A percentile compares a stretch with the other conserved stretches of the same genome.
phyloP scores from a whole-genome alignment of 1,140 invertebrate species.

The Aphelenchoides avenae region DNA sequence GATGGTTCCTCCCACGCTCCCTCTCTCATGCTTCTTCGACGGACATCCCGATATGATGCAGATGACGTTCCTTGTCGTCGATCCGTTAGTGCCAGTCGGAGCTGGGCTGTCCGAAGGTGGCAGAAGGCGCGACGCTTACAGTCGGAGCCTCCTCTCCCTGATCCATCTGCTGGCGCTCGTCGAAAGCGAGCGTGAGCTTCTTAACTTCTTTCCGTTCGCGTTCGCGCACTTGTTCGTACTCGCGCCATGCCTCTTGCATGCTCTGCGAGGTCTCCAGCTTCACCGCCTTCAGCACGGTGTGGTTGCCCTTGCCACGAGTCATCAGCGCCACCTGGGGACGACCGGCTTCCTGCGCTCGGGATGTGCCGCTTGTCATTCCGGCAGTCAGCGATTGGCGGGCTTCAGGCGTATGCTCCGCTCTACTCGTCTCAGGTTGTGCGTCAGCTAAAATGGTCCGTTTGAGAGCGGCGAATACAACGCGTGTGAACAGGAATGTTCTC shows the following conservation, averaged over 20 bases:
- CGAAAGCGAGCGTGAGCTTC: too few relatives aligned
- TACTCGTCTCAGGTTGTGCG: not conserved
- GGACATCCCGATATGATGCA: too few relatives aligned
- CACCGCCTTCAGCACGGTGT: slow-evolving; percentile 31
- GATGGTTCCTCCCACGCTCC: too few relatives aligned
- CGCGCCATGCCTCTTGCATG: slow-evolving; percentile 16
- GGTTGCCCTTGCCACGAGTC: slow-evolving; percentile 32
- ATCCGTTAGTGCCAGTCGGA: too few relatives aligned
- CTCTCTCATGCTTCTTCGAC: too few relatives aligned
- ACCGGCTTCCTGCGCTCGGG: slow-evolving; percentile 1
- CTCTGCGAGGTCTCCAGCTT: slow-evolving; percentile 6
- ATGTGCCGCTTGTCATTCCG: not conserved
- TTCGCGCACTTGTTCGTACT: slow-evolving; percentile 18
- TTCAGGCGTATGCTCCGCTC: not conserved
- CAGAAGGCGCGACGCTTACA: too few relatives aligned
- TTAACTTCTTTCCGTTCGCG: slow-evolving; percentile 26
- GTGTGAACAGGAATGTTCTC: not conserved
- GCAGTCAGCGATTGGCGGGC: slow-evolving; percentile 11
- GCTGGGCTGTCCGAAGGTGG: not conserved
- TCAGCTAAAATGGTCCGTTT: slow-evolving; percentile 1
- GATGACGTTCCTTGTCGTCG: too few relatives aligned
- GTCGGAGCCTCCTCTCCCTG: too few relatives aligned
- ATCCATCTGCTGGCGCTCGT: too few relatives aligned
- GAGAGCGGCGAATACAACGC: not conserved
- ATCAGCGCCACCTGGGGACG: slow-evolving; percentile 33